phyloP scores from a whole-genome alignment of 2,797 vertebrate species.

The Aphelocoma californica region DNA sequence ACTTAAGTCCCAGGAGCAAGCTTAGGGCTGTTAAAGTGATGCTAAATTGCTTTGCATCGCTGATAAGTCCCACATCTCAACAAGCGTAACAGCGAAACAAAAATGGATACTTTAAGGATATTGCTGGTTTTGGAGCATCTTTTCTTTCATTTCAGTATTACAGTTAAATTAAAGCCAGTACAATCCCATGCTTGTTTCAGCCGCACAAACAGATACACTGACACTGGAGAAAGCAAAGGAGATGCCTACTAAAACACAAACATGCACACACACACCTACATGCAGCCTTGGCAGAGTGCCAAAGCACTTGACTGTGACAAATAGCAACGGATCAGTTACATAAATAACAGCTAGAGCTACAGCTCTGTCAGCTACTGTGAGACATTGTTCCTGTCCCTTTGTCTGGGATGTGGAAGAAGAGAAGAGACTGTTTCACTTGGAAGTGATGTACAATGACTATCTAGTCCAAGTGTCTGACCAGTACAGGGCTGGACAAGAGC shows the following conservation, averaged over 20 bases:
- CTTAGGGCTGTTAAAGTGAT: neutral
- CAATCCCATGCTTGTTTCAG: neutral
- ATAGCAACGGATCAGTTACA: neutral
- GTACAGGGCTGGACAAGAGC: neutral
- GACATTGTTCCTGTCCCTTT: neutral
- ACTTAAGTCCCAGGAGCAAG: neutral
- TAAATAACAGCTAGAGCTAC: neutral
- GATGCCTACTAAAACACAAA: neutral
- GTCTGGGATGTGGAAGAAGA: neutral
- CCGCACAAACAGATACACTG: neutral
- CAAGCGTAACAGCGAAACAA: neutral
- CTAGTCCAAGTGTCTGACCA: neutral
- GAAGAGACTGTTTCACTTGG: neutral
- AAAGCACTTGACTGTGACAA: neutral
- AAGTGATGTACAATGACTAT: rapidly evolving
- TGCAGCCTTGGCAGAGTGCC: neutral
- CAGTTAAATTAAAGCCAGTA: neutral
- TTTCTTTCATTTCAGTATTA: neutral
- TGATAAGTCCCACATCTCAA: neutral
- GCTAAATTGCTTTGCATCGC: neutral
- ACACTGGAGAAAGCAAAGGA: neutral
- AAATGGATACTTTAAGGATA: neutral
- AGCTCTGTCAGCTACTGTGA: neutral
- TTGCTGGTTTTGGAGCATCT: neutral
- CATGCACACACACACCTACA: rapidly evolving